A percentile compares a stretch with the other conserved stretches of the same genome.
Conservation (phyloP, 2,797 vertebrate species). For the Siniperca obscura region DNA sequence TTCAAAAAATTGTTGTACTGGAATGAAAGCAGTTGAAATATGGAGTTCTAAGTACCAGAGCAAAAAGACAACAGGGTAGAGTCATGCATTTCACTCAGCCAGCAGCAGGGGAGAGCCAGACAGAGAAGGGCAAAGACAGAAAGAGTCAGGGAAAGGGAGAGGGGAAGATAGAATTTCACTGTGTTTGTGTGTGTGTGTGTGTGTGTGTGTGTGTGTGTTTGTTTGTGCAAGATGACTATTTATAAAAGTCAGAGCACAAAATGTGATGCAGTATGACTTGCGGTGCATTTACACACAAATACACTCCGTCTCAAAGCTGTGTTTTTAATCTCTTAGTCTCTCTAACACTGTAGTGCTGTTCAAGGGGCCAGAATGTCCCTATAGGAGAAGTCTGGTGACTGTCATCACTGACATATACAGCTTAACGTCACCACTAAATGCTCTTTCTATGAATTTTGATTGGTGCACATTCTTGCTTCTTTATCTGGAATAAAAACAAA, state of each 20-base stretch:
- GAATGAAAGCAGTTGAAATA: constrained; percentile 56
- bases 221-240: constrained; percentile 42
- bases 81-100: constrained; percentile 65
- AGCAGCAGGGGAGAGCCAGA: constrained; percentile 51
- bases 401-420: constrained; percentile 16
- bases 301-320: constrained; percentile 17
- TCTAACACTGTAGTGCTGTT: constrained; percentile 8
- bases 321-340: constrained; percentile 38
- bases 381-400: constrained; percentile 10
- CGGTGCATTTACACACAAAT: constrained; percentile 58
- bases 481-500: neutral
- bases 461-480: neutral
- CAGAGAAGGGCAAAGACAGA: constrained; percentile 50
- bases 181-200: too few species aligned
- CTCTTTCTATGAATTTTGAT: constrained; percentile 4
- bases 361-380: constrained; percentile 27
- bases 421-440: constrained; percentile 1
- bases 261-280: constrained; percentile 58
- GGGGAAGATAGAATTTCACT: constrained; percentile 38
- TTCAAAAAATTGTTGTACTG: constrained; percentile 47
- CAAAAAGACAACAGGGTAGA: constrained; percentile 66
- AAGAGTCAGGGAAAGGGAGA: constrained; percentile 31
- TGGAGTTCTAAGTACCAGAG: constrained; percentile 52
- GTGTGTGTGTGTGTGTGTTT: constrained; percentile 16
- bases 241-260: constrained; percentile 45